Conservation (phyloP, 2,888 invertebrate species). For the Mayetiola destructor region DNA sequence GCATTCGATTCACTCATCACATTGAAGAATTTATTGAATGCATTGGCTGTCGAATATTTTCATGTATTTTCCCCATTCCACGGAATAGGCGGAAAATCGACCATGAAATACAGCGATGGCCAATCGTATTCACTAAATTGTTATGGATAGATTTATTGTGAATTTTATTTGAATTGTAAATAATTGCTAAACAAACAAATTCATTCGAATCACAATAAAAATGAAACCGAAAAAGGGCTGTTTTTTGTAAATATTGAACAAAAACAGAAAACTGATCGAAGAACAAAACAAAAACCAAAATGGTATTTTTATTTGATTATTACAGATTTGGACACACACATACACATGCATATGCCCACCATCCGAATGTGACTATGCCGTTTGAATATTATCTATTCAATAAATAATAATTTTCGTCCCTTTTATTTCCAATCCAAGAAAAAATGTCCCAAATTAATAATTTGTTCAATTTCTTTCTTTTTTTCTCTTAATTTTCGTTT, state of each 20-base stretch:
- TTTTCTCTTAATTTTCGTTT: background rate
- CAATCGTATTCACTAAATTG: too few relatives aligned
- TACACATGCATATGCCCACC: background rate
- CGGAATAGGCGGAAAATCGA: too few relatives aligned
- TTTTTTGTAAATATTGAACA: background rate
- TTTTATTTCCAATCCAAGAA: too few relatives aligned
- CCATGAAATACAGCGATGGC: too few relatives aligned
- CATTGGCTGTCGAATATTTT: too few relatives aligned
- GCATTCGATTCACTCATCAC: too few relatives aligned
- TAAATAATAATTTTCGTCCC: background rate
- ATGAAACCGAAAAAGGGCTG: background rate
- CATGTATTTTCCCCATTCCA: too few relatives aligned
- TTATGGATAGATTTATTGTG: conserved; percentile 4
- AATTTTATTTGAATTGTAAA: conserved; percentile 5
- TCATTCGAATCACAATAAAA: conserved; percentile 12
- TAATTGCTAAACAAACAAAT: conserved; percentile 4
- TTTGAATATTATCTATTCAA: background rate
- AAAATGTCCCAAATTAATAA: background rate
- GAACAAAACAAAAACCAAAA: background rate
- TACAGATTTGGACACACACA: background rate
- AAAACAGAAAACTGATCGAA: too few relatives aligned
- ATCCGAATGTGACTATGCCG: background rate
- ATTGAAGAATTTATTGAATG: too few relatives aligned
- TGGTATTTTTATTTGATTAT: background rate
- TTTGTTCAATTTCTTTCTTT: background rate